Base-by-base conservation (phyloP, 1,140 invertebrate species). In the Ectropis grisescens region DNA sequence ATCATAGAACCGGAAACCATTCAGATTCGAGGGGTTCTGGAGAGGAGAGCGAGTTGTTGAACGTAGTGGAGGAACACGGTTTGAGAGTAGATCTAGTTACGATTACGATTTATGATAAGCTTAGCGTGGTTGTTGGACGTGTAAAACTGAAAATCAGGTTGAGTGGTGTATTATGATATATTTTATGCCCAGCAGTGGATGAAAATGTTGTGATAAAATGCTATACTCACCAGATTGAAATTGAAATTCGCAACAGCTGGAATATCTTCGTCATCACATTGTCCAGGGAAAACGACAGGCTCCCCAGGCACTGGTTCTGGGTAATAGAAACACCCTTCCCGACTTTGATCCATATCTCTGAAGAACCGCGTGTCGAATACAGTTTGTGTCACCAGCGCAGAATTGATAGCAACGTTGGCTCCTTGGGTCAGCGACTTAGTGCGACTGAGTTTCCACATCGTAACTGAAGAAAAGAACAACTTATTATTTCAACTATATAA, bases 381-480 rank as follows among this genome's bases (percentile, higher is more conserved):
- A 1, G 32, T 23, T 23, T 66, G 33, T 1, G 33, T 38, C 3
- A 29, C 33, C 0, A 67, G 64, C 1, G 41, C 31, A 0, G 23
- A 33, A 13, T 55, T 49, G 9, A 75, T 72, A 0, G 16, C 26
- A 2, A 28, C 4, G 1, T 15, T 27, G 0, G 55, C 49, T 2
- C 6, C 19, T 2, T 26, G n/a, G 1, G 47, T 14, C n/a, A 72
- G 24, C 3, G 33, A 6, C 13, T 60, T 78, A 12, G 48, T 59
- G 33, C 62, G 56, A 10, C 69, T 69, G 3, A 78, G 54, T 33
- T 74, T 72, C 66, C 67, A 78, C 25, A 57, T 62, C 22, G 9
- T 47, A 9, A 74, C 69, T 76, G 41, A 9, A 54, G 50, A 35
- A 29, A 19, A 19, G 16, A 19, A 13, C 22, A 14, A 29, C 12